Percentiles rank a stretch among this genome's conserved stretches.
Conservation (phyloP, 2,888 invertebrate genomes). For the Lasioglossum figueresi region DNA sequence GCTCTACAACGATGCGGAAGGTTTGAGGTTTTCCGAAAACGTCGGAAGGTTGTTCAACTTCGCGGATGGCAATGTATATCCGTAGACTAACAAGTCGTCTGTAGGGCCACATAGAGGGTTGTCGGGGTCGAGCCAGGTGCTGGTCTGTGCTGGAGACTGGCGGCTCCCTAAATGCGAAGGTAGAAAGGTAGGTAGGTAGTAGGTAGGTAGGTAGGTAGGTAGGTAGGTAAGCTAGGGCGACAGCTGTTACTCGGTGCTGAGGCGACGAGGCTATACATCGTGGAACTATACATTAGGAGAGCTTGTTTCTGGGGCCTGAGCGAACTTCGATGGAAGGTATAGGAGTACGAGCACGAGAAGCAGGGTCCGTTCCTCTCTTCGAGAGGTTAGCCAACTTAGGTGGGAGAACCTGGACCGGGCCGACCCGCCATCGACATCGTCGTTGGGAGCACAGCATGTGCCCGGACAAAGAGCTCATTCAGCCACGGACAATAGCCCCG, state of each 20-base stretch:
- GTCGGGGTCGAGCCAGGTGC: conserved; percentile 52
- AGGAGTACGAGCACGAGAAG: conserved; percentile 20
- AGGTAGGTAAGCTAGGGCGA: conserved; percentile 50
- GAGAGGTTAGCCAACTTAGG: conserved; percentile 29
- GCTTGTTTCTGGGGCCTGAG: conserved; percentile 39
- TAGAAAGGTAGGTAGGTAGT: conserved; percentile 39
- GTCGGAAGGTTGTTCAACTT: not conserved
- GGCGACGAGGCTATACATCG: conserved; percentile 52
- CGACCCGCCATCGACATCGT: conserved; percentile 47
- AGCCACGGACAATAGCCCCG: conserved; percentile 69
- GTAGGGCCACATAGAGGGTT: not conserved
- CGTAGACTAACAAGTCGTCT: not conserved
- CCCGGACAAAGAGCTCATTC: conserved; percentile 72
- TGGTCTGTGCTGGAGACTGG: not conserved
- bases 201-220: no score
- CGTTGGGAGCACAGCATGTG: conserved; percentile 62
- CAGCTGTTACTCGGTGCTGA: conserved; percentile 67
- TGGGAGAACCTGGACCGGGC: conserved; percentile 41
- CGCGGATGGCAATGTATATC: not conserved
- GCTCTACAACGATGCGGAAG: not conserved
- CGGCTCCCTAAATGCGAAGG: conserved; percentile 16
- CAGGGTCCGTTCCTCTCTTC: conserved; percentile 32
- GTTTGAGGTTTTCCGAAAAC: not conserved
- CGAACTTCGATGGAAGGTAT: conserved; percentile 14
- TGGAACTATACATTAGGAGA: conserved; percentile 33